Conservation (phyloP, 2,113 vertebrate species). For the Uropsilus gracilis region DNA sequence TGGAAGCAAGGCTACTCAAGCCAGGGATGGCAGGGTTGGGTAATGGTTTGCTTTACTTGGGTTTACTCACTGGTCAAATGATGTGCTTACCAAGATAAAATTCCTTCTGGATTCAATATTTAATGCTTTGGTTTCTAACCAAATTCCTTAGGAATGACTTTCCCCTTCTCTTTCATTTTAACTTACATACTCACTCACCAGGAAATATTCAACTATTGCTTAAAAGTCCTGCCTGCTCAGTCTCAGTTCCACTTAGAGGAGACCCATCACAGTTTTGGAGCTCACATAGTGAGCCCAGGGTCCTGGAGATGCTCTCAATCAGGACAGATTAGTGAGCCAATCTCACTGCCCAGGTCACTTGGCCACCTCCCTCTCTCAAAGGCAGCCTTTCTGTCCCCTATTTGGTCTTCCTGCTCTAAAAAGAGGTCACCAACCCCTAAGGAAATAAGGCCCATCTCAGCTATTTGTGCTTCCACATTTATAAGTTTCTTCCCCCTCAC, state of each 20-base stretch:
- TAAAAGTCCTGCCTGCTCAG: not conserved
- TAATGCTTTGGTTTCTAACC: not conserved
- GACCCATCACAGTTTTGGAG: not conserved
- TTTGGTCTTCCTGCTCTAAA: not conserved
- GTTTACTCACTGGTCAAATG: not conserved
- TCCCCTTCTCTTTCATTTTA: too few relatives aligned
- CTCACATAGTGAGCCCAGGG: not conserved
- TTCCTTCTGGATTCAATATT: not conserved
- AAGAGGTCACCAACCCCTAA: not conserved
- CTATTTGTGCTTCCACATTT: not conserved
- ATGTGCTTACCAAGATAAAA: not conserved
- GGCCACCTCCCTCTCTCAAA: not conserved
- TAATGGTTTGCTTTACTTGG: not conserved
- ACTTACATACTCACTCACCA: too few relatives aligned
- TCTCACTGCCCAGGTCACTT: rapidly evolving
- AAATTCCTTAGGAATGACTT: not conserved
- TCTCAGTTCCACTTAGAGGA: not conserved
- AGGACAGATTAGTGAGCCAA: rapidly evolving
- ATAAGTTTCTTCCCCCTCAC: not conserved
- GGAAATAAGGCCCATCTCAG: not conserved
- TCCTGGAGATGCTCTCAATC: not conserved
- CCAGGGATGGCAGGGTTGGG: rapidly evolving
- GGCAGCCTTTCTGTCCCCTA: too few relatives aligned
- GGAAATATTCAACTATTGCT: not conserved
- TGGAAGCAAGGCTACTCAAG: not conserved